Evolutionary conservation across 2,797 vertebrate species (phyloP), one percentile per base, ranked within the genome.

Genomic region (Anguilla megastoma): DNA sequence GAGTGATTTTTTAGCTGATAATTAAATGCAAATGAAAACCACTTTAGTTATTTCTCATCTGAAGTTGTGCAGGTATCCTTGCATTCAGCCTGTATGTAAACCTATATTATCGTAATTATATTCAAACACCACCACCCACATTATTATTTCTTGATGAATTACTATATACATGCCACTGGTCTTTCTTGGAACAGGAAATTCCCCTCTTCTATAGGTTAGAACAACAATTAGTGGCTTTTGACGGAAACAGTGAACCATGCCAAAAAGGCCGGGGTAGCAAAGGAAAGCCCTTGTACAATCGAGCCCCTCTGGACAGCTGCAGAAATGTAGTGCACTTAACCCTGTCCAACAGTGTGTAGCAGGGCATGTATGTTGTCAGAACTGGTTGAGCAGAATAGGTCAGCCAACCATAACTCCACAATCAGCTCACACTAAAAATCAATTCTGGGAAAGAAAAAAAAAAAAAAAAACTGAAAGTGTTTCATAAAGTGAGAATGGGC

Each of bases 281-380:
- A 45, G 41, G 30, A 41, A 76, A 36, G 30, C 33, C 30, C 66
- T 36, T 76, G 76, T 18, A 80, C 24, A 80, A 80, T 50, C 18
- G 18, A 80, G 41, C 18, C 41, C 76, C 76, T 45, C 41, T 48
- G 76, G 76, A 80, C 76, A 80, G 76, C 76, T 45, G 71, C 71
- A 76, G 30, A 76, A 76, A 48, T 45, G 76, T 80, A 80, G n/a
- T 45, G 76, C 76, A 80, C 76, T 80, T 80, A 80, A 80, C 76
- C 76, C 76, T 80, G 41, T 80, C 76, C 76, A 45, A 45, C 41
- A 50, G 76, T 80, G 76, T 80, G 76, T 48, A 80, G 76, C 76
- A 80, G 76, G 76, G 76, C 76, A 80, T 45, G 76, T 48, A 80
- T 80, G 41, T 48, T 80, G 76, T 80, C 76, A 45, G 41, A 80